phyloP scores from a whole-genome alignment of 2,888 invertebrate genomes.

The Holacanthella duospinosa region DNA sequence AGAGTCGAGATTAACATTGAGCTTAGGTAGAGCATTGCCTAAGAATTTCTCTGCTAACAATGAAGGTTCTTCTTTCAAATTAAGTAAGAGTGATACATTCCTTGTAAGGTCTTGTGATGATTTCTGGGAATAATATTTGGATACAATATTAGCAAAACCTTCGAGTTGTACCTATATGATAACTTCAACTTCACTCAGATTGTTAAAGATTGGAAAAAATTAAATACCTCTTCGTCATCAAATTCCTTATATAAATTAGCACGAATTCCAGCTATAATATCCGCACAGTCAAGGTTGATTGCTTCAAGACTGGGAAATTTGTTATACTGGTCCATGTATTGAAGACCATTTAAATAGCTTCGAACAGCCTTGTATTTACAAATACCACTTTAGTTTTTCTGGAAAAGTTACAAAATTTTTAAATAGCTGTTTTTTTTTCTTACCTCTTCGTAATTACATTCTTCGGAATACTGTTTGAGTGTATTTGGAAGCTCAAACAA shows the following conservation, averaged over 20 bases:
- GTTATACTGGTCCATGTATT: conserved; percentile 82
- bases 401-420: too few species aligned
- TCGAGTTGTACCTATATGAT: too few species aligned
- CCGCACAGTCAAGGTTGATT: conserved; percentile 81
- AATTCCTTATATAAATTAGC: conserved; percentile 67
- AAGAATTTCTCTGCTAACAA: conserved; percentile 70
- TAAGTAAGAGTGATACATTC: conserved; percentile 73
- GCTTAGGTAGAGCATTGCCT: conserved; percentile 60
- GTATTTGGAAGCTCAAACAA: conserved; percentile 84
- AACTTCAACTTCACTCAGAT: conserved; percentile 1
- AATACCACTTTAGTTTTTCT: conserved; percentile 20
- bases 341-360: conserved; percentile 83
- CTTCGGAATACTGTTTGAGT: conserved; percentile 70
- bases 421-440: too few species aligned
- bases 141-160: too few species aligned
- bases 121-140: conserved; percentile 24
- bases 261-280: conserved; percentile 69
- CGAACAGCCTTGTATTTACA: conserved; percentile 73
- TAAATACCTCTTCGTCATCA: conserved; percentile 52
- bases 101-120: conserved; percentile 63
- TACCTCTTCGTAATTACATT: conserved; percentile 66
- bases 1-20: conserved; percentile 62
- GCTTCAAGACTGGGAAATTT: conserved; percentile 90
- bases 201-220: too few species aligned
- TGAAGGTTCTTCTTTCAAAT: conserved; percentile 71